Evolutionary conservation across 2,113 vertebrate genomes (phyloP).

Genomic region (Perca schrenkii): DNA sequence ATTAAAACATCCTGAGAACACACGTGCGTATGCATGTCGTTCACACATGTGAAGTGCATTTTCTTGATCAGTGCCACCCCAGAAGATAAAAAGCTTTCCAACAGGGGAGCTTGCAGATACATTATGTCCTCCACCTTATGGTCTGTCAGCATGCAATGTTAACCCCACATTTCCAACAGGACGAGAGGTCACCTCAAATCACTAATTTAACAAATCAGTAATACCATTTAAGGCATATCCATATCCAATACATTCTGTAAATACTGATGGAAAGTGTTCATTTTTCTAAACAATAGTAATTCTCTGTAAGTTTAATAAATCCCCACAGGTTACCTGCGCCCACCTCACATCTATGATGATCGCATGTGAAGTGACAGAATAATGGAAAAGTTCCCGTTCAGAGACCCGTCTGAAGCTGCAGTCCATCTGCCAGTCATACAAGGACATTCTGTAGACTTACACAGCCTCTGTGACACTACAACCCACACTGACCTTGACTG

Average conservation of each 20-base stretch:
- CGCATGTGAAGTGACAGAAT: not conserved
- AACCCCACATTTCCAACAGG: not conserved
- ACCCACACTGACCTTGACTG: constrained; percentile 81
- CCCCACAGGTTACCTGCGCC: not conserved
- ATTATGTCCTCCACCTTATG: not conserved
- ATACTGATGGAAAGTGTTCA: not conserved
- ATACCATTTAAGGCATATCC: not conserved
- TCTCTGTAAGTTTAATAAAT: not conserved
- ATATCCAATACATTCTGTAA: not conserved
- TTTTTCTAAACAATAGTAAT: not conserved
- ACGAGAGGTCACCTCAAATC: not conserved
- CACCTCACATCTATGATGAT: not conserved
- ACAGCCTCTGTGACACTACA: constrained; percentile 66
- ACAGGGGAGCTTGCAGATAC: no score
- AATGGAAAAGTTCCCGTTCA: not conserved
- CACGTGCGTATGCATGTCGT: not conserved
- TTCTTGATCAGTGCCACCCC: not conserved
- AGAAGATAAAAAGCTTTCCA: not conserved
- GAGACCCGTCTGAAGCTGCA: not conserved
- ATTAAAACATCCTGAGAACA: not conserved
- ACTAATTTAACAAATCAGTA: not conserved
- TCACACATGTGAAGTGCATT: not conserved
- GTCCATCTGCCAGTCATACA: constrained; percentile 40
- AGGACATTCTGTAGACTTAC: constrained; percentile 48
- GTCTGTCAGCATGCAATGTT: not conserved